phyloP scores from a whole-genome alignment of 2,113 vertebrate species.

The Ictalurus furcatus region DNA sequence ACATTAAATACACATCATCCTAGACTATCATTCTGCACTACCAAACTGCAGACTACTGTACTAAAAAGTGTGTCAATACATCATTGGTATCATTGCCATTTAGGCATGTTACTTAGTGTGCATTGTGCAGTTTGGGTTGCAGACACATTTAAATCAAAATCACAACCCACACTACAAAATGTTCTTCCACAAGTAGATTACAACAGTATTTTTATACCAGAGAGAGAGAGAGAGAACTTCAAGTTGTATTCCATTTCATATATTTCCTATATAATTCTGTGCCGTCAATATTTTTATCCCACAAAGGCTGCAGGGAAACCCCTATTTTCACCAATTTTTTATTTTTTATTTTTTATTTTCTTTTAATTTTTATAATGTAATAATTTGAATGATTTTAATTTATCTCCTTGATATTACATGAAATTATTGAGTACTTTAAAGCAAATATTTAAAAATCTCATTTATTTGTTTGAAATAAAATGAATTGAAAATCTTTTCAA shows the following conservation, averaged over 20 bases:
- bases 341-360: no score
- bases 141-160: no score
- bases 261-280: background rate
- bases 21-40: background rate
- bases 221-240: no score
- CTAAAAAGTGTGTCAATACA: background rate
- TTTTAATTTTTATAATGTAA: background rate
- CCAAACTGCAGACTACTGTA: background rate
- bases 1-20: background rate
- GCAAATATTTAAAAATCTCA: background rate
- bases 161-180: no score
- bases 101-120: background rate
- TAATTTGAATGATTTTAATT: background rate
- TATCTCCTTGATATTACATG: background rate
- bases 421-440: background rate
- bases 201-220: no score
- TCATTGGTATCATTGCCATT: background rate
- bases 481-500: background rate
- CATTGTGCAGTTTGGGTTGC: no score
- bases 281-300: background rate
- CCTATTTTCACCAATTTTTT: background rate
- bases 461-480: background rate
- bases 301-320: background rate
- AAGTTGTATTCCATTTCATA: no score
- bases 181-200: no score